Base-by-base conservation (phyloP, 1,140 invertebrate species). In the Apis laboriosa region DNA sequence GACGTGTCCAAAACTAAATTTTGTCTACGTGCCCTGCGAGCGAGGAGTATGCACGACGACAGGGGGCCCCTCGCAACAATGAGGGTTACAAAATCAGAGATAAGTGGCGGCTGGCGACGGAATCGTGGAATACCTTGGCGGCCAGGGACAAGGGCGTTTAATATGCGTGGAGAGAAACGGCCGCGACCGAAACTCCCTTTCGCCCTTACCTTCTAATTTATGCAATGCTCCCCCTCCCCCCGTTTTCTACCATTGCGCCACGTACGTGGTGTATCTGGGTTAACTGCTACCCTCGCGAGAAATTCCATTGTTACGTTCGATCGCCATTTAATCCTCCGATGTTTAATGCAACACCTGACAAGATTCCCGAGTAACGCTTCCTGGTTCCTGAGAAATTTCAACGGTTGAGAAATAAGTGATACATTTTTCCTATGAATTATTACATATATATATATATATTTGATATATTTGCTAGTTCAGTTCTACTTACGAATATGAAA, bases 181-280 rank as follows among this genome's bases (percentile, higher is more conserved):
- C 63, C 58, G 63, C 34, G 71, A 43, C 56, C 79, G 63, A 71
- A 86, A 78, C 79, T 80, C 79, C 84, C 85, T 74, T 43, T 74
- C 60, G 49, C 67, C 77, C 74, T 76, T 77, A 56, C 80, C 85
- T 74, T 87, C 85, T 92, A 92, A 92, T 92, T 90, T 92, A 92
- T 92, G 90, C 86, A 72, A 60, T 43, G 2, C 34, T 58, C 13
- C 24, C 24, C 63, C 13, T 19, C 43, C 63, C 28, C 19, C 53
- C 80, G 71, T 83, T 73, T 85, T 75, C 71, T 81, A 58, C 84
- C 76, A 76, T 76, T 79, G 64, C 63, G 60, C 75, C 43, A 43
- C 34, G 34, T 58, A 13, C 63, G 63, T 60, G 56, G 70, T 80
- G 43, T 61, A 72, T 75, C 49, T 58, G 61, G 74, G 73, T 61